Evolutionary conservation across 2,888 invertebrate genomes (phyloP).

Genomic region (Andricus curvator): DNA sequence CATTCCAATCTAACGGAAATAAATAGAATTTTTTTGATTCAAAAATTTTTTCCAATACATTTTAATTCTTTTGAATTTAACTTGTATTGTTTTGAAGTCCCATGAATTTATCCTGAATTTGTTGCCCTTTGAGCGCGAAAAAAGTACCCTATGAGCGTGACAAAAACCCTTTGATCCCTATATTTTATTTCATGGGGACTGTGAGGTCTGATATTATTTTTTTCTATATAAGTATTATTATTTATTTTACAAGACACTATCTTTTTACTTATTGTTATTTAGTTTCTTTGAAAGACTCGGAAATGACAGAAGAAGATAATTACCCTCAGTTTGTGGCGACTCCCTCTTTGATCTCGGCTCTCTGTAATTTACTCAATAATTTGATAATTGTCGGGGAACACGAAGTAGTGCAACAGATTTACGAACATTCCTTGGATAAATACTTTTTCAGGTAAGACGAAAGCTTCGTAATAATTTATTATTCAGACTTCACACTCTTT

Average conservation of each 20-base stretch:
- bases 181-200: too few species aligned
- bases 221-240: too few species aligned
- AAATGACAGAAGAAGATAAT: conserved; percentile 62
- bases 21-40: too few species aligned
- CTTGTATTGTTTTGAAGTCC: too few species aligned
- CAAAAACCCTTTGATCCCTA: too few species aligned
- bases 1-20: too few species aligned
- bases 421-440: conserved; percentile 79
- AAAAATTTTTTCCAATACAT: too few species aligned
- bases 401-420: conserved; percentile 75
- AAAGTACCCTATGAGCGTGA: too few species aligned
- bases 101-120: too few species aligned
- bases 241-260: conserved; percentile 24
- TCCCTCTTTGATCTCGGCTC: conserved; percentile 78
- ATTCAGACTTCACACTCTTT: neutral
- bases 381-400: conserved; percentile 76
- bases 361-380: conserved; percentile 78
- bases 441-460: conserved; percentile 78
- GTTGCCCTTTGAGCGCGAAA: too few species aligned
- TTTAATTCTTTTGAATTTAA: too few species aligned
- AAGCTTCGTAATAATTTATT: conserved; percentile 8
- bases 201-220: too few species aligned
- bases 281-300: conserved; percentile 57
- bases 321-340: conserved; percentile 74
- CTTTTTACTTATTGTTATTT: conserved; percentile 42